phyloP scores from a whole-genome alignment of 2,797 vertebrate species.

The Clarias laeviceps region DNA sequence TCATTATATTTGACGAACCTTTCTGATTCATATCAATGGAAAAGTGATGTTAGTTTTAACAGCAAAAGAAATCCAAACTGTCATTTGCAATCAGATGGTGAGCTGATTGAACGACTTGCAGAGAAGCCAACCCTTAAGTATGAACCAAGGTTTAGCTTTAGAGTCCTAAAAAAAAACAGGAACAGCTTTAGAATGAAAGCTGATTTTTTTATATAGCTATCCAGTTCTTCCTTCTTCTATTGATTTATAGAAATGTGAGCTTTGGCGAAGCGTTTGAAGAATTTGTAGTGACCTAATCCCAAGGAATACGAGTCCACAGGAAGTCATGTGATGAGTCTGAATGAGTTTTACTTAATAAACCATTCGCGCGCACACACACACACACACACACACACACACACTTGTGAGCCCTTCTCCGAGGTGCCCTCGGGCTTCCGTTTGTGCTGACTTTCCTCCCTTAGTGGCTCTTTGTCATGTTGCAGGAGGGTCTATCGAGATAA shows the following conservation, averaged over 20 bases:
- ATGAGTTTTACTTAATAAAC: slow-evolving; percentile 62
- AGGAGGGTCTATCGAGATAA: slow-evolving; percentile 61
- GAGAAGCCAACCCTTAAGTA: neutral
- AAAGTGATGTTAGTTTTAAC: neutral
- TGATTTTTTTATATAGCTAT: neutral
- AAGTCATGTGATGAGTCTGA: slow-evolving; percentile 38
- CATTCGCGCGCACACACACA: neutral
- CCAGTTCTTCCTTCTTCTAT: neutral
- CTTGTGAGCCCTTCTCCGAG: neutral
- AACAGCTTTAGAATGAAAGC: neutral
- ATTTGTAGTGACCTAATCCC: neutral
- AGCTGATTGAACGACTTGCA: neutral
- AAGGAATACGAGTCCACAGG: slow-evolving; percentile 21
- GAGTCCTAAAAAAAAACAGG: neutral
- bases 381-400: slow-evolving; percentile 22
- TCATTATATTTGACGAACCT: neutral
- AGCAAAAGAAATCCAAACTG: slow-evolving; percentile 57
- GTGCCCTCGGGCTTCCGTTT: slow-evolving; percentile 12
- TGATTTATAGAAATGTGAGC: neutral
- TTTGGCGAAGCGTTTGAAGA: neutral
- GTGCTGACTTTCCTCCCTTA: slow-evolving; percentile 31
- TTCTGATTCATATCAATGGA: neutral
- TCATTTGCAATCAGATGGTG: slow-evolving; percentile 66
- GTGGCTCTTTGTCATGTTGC: slow-evolving; percentile 56
- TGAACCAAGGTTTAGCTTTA: neutral